Conservation (phyloP, 2,888 invertebrate species). For the Caradrina kadenii region DNA sequence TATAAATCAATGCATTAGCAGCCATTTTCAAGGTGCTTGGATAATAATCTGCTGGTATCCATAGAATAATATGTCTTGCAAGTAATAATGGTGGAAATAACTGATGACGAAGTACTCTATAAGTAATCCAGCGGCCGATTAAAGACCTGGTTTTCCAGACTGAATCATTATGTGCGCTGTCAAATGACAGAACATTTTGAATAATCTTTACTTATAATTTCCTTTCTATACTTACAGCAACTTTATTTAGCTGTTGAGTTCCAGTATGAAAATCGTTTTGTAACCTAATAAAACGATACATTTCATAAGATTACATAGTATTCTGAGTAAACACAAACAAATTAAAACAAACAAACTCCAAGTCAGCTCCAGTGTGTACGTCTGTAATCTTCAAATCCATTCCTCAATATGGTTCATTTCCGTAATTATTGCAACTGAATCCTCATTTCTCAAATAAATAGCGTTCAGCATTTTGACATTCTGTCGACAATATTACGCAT, state of each 20-base stretch:
- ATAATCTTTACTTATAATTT: conserved; percentile 22
- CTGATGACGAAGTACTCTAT: conserved; percentile 13
- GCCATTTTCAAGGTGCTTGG: neutral
- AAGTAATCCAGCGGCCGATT: conserved; percentile 5
- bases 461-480: neutral
- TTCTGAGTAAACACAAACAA: conserved; percentile 53
- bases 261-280: conserved; percentile 36
- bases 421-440: conserved; percentile 3
- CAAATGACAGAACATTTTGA: conserved; percentile 10
- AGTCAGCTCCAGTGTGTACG: conserved; percentile 14
- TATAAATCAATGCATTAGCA: conserved; percentile 16
- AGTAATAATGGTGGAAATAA: neutral
- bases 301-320: conserved; percentile 38
- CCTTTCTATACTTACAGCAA: conserved; percentile 31
- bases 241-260: conserved; percentile 26
- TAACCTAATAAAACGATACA: conserved; percentile 44
- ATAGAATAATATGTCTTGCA: neutral
- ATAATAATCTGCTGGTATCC: neutral
- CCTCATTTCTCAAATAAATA: neutral
- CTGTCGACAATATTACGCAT: conserved; percentile 1
- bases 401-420: conserved; percentile 3
- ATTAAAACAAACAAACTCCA: conserved; percentile 47
- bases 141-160: conserved; percentile 5
- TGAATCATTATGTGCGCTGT: conserved; percentile 8
- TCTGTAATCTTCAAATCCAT: conserved; percentile 18